Conservation (phyloP, 2,797 vertebrate species). For the Calcarius lapponicus region DNA sequence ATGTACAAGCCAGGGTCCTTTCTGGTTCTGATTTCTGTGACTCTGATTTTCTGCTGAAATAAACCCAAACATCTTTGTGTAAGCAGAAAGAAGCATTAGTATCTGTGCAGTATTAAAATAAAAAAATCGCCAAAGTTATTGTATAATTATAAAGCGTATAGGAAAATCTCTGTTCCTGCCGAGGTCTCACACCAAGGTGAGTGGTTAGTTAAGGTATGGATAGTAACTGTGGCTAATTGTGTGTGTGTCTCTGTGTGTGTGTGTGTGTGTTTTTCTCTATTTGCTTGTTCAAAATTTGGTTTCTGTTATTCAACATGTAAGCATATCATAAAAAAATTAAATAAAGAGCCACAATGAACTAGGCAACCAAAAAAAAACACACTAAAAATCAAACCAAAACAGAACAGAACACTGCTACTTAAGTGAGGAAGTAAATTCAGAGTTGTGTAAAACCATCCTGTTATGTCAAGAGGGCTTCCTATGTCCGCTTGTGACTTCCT, state of each 20-base stretch:
- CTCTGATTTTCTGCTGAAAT: background rate
- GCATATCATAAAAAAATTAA: background rate
- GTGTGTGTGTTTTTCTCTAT: background rate
- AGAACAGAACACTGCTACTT: background rate
- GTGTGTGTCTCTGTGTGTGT: too few species aligned
- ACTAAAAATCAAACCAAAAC: background rate
- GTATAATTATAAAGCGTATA: background rate
- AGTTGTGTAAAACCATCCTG: background rate
- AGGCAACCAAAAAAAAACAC: background rate
- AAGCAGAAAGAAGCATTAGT: background rate
- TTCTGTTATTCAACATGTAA: background rate
- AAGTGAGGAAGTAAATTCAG: background rate
- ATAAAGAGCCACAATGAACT: fast-evolving
- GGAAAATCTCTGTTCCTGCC: background rate
- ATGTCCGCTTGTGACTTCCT: background rate
- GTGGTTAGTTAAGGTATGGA: background rate
- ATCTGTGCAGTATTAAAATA: background rate
- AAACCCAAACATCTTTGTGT: background rate
- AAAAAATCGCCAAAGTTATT: background rate
- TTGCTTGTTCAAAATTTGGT: background rate
- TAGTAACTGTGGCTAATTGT: background rate
- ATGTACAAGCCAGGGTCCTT: background rate
- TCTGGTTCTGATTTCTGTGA: background rate
- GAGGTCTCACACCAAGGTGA: background rate
- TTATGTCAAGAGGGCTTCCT: background rate